A percentile compares a stretch with the other conserved stretches of the same genome.
Evolutionary conservation across 2,888 invertebrate species (phyloP).

Genomic region (Sinelater perroti): DNA sequence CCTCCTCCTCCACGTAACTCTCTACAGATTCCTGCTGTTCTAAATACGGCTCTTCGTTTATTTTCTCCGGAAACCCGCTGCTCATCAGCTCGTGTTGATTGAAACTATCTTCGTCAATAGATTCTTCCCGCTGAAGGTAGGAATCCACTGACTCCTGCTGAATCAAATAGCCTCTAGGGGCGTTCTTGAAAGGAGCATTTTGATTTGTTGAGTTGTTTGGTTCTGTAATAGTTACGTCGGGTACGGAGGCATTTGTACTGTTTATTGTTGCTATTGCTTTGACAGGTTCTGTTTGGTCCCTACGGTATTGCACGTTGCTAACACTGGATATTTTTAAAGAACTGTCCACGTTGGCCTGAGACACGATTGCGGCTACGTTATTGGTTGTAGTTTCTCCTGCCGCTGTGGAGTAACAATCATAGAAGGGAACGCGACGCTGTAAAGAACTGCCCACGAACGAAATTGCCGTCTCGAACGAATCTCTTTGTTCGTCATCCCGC

Average conservation of each 20-base stretch:
- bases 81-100: conserved; percentile 7
- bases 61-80: conserved; percentile 31
- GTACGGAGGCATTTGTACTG: conserved; percentile 39
- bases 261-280: conserved; percentile 52
- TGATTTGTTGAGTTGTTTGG: conserved; percentile 34
- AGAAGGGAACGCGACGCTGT: conserved; percentile 45
- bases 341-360: conserved; percentile 39
- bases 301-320: conserved; percentile 52
- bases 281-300: conserved; percentile 53
- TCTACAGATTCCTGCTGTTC: conserved; percentile 61
- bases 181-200: conserved; percentile 37
- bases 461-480: conserved; percentile 66
- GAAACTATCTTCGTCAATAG: conserved; percentile 19
- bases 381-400: conserved; percentile 39
- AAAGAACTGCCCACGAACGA: conserved; percentile 61
- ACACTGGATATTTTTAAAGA: conserved; percentile 39
- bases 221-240: conserved; percentile 51
- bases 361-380: conserved; percentile 42
- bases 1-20: conserved; percentile 62
- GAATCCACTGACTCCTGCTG: conserved; percentile 63
- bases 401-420: conserved; percentile 42
- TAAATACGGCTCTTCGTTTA: conserved; percentile 38
- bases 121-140: conserved; percentile 41
- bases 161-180: conserved; percentile 57
- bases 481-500: conserved; percentile 65